These are phyloP conservation scores for Cacoxenus indagator DNA, from an alignment of 2,888 invertebrate species.

Conservation along the genomic window DNA sequence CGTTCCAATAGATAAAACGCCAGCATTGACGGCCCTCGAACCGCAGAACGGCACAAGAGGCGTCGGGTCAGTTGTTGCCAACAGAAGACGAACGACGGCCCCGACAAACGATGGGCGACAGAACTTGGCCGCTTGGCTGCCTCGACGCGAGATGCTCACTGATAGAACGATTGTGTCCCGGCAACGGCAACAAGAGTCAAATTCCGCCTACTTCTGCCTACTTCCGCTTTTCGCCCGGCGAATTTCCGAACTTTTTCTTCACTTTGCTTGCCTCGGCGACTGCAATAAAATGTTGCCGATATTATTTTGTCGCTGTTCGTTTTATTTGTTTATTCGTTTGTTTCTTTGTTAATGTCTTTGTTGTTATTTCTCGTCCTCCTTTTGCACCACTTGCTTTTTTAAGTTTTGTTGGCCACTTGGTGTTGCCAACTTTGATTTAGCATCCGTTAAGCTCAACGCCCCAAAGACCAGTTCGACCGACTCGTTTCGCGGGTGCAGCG, in stretches of 20 bases:
- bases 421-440: conserved; percentile 62
- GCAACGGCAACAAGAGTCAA: conserved; percentile 42
- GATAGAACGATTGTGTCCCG: background rate
- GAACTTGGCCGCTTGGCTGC: background rate
- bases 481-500: conserved; percentile 34
- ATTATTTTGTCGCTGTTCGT: conserved; percentile 52
- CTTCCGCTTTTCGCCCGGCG: conserved; percentile 29
- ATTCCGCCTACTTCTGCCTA: conserved; percentile 36
- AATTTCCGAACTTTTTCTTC: background rate
- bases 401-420: conserved; percentile 42
- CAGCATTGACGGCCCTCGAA: conserved; percentile 2
- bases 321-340: background rate
- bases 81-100: conserved; percentile 4
- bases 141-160: background rate
- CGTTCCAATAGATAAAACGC: conserved; percentile 51
- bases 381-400: conserved; percentile 10
- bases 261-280: background rate
- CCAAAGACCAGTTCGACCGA: background rate
- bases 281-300: conserved; percentile 66
- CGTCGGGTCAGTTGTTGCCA: background rate
- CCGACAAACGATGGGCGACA: too few species aligned
- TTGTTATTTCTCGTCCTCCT: conserved; percentile 8
- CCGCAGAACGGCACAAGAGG: background rate
- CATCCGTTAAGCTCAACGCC: conserved; percentile 57
- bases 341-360: conserved; percentile 18